Evolutionary conservation across 2,797 vertebrate species (phyloP).

Genomic region (Oryzias sinensis): DNA sequence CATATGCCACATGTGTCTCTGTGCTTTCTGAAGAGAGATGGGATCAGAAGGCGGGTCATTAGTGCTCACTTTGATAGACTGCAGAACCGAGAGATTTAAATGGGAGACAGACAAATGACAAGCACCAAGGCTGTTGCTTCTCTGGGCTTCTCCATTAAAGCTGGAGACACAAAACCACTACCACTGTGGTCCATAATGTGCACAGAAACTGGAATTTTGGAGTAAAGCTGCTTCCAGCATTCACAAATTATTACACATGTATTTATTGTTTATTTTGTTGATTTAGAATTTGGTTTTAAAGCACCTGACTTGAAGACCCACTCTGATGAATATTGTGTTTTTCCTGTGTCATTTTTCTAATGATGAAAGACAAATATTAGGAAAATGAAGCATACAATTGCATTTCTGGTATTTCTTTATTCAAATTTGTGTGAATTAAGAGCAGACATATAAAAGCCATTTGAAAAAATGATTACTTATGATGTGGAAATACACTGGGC

Average conservation of each 20-base stretch:
- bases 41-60: conserved; percentile 49
- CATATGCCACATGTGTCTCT: neutral
- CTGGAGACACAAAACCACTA: neutral
- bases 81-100: conserved; percentile 25
- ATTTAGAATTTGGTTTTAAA: too few relatives aligned
- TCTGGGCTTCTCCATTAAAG: conserved; percentile 6
- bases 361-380: too few relatives aligned
- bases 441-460: too few relatives aligned
- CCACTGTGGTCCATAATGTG: neutral
- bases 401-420: too few relatives aligned
- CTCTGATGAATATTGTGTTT: too few relatives aligned
- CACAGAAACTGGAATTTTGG: neutral
- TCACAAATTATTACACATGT: neutral
- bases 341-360: too few relatives aligned
- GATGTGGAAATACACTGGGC: too few relatives aligned
- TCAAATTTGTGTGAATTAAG: too few relatives aligned
- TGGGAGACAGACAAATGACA: conserved; percentile 6
- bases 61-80: conserved; percentile 50
- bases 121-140: conserved; percentile 1
- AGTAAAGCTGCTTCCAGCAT: neutral
- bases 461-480: too few relatives aligned
- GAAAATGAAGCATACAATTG: too few relatives aligned
- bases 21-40: conserved; percentile 37
- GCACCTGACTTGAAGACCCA: too few relatives aligned
- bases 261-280: too few relatives aligned